Percentiles rank a stretch among this genome's conserved stretches.
Evolutionary conservation across 2,113 vertebrate species (phyloP).

Genomic region (Cnemophilus loriae): DNA sequence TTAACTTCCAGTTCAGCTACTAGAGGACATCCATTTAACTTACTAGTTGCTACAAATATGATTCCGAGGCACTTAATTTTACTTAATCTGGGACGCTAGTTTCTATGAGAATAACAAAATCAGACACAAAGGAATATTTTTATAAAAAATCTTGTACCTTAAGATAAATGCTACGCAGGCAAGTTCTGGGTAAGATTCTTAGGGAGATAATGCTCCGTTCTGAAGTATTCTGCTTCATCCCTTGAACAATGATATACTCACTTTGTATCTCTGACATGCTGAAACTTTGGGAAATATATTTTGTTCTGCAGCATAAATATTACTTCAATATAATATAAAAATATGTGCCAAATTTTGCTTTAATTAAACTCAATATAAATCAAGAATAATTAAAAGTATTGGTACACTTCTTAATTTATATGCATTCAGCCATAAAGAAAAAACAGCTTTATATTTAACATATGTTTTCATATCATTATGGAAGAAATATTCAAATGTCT

Average conservation of each 20-base stretch:
- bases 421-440: not conserved
- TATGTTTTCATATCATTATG: not conserved
- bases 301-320: not conserved
- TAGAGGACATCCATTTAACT: not conserved
- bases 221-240: not conserved
- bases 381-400: not conserved
- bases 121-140: not conserved
- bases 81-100: not conserved
- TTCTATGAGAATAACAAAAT: not conserved
- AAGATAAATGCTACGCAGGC: not conserved
- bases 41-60: not conserved
- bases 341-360: not conserved
- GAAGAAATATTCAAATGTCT: not conserved
- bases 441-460: not conserved
- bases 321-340: not conserved
- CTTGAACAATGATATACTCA: not conserved
- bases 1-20: not conserved
- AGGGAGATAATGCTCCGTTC: not conserved
- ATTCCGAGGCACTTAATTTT: not conserved
- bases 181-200: not conserved
- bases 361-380: not conserved
- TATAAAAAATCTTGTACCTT: not conserved
- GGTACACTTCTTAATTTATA: not conserved
- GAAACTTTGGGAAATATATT: not conserved
- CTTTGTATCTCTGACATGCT: not conserved